Evolutionary conservation across 2,797 vertebrate species (phyloP).

Genomic region (Falco concolor): DNA sequence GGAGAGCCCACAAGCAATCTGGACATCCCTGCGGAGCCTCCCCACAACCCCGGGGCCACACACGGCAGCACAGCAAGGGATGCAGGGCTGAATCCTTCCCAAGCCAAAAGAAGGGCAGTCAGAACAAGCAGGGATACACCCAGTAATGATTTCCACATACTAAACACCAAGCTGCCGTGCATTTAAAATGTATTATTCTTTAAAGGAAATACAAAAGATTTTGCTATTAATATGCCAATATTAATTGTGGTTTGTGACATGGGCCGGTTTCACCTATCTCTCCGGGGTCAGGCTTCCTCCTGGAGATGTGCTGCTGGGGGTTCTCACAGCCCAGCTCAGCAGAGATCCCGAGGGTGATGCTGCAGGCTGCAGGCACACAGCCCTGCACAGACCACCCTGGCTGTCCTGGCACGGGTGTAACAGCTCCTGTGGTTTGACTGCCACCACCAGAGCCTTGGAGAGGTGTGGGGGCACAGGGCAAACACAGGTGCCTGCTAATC

Average conservation of each 20-base stretch:
- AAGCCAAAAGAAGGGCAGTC: neutral
- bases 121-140: neutral
- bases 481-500: fast-evolving
- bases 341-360: neutral
- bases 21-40: neutral
- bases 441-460: neutral
- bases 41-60: neutral
- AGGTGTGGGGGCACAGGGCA: neutral
- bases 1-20: neutral
- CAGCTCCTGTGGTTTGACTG: neutral
- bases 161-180: neutral
- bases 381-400: neutral
- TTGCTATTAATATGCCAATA: neutral
- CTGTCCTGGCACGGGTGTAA: neutral
- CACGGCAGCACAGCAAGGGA: fast-evolving
- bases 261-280: neutral
- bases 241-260: neutral
- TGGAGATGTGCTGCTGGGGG: fast-evolving
- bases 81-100: neutral
- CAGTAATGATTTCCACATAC: neutral
- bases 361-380: neutral
- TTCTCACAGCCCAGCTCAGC: neutral
- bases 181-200: neutral
- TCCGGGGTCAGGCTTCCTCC: neutral
- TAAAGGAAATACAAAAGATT: neutral